These are phyloP conservation scores for Limnephilus rhombicus DNA, from an alignment of 2,888 invertebrate genomes.

Conservation along the genomic window DNA sequence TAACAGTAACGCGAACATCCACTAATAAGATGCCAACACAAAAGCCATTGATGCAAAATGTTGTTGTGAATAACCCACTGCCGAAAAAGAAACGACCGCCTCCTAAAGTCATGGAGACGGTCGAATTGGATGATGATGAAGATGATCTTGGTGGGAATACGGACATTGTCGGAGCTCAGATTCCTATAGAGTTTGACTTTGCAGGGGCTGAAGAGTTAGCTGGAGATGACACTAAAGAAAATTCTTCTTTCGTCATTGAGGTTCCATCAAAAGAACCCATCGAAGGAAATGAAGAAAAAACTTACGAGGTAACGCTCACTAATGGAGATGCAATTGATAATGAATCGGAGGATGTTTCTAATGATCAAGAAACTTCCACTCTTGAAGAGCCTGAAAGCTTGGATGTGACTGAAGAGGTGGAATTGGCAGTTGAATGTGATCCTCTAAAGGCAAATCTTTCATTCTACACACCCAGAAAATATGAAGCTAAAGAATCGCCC, in stretches of 20 bases:
- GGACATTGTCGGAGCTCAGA: background rate
- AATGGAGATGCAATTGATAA: background rate
- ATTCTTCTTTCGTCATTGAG: constrained; percentile 74
- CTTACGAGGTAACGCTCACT: background rate
- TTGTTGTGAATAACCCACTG: background rate
- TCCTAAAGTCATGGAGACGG: constrained; percentile 68
- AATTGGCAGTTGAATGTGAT: background rate
- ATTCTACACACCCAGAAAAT: constrained; percentile 31
- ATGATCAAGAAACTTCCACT: background rate
- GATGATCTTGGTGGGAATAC: constrained; percentile 64
- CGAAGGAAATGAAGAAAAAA: background rate
- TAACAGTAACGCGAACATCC: constrained; percentile 71
- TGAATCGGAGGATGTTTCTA: background rate
- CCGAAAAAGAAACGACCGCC: background rate
- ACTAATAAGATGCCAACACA: background rate
- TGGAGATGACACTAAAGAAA: constrained; percentile 39
- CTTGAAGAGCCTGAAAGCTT: background rate
- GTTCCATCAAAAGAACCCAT: constrained; percentile 69
- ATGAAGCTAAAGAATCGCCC: background rate
- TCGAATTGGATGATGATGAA: constrained; percentile 75
- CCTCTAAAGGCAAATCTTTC: background rate
- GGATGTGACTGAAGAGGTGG: background rate
- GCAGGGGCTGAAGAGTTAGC: background rate
- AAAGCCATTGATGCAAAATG: background rate
- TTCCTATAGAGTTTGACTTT: constrained; percentile 63